These are phyloP conservation scores for Phanerotoma sp. DNA, from an alignment of 2,888 invertebrate species.

Conservation along the genomic window DNA sequence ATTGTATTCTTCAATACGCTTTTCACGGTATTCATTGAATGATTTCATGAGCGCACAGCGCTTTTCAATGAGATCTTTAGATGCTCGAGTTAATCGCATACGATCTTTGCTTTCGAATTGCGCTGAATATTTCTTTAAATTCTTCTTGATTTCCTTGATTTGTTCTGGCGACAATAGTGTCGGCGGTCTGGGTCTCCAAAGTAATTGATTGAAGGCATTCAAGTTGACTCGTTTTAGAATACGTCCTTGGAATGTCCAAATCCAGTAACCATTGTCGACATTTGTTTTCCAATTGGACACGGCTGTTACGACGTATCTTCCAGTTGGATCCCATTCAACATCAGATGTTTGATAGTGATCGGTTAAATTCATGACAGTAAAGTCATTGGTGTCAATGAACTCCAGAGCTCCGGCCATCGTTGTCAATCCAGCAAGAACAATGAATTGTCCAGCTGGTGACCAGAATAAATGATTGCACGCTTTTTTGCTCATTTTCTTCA, in stretches of 20 bases:
- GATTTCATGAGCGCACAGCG: constrained; percentile 85
- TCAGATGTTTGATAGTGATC: constrained; percentile 95
- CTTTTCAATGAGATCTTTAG: constrained; percentile 93
- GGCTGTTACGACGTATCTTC: constrained; percentile 88
- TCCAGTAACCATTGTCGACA: constrained; percentile 89
- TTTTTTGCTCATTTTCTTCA: constrained; percentile 77
- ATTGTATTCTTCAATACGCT: constrained; percentile 73
- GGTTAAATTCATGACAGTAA: constrained; percentile 89
- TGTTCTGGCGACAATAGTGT: constrained; percentile 80
- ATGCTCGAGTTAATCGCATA: constrained; percentile 87
- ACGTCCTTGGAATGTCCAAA: constrained; percentile 96
- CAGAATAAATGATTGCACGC: constrained; percentile 92
- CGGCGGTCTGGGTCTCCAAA: constrained; percentile 94
- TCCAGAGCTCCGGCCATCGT: constrained; percentile 86
- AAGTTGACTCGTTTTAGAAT: constrained; percentile 79
- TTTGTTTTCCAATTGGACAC: constrained; percentile 96
- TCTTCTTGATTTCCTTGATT: constrained; percentile 95
- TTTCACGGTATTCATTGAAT: constrained; percentile 78
- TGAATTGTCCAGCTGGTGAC: constrained; percentile 94
- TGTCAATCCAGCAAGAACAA: constrained; percentile 86
- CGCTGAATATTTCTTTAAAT: constrained; percentile 94
- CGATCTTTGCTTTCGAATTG: constrained; percentile 97
- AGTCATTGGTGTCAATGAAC: constrained; percentile 94
- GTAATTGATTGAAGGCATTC: constrained; percentile 90
- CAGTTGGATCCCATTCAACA: constrained; percentile 99